Conservation (phyloP, 2,113 vertebrate genomes). For the Cariama cristata region DNA sequence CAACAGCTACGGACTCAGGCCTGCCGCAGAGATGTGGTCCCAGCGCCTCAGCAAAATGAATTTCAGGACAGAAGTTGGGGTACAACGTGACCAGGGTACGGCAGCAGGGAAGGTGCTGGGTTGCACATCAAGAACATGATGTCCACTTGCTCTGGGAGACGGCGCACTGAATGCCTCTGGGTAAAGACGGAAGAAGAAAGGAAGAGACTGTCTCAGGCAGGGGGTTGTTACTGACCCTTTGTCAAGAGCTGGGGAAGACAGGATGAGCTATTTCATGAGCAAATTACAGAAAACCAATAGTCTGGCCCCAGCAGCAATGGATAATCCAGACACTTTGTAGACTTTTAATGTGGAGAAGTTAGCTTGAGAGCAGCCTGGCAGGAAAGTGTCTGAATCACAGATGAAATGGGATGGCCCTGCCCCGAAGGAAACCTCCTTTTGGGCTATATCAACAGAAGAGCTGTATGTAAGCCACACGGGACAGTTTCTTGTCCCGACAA, state of each 20-base stretch:
- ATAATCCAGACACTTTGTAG: not conserved
- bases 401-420: not conserved
- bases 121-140: not conserved
- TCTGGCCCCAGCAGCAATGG: not conserved
- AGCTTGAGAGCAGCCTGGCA: not conserved
- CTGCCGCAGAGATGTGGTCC: not conserved
- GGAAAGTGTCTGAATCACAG: not conserved
- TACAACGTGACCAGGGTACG: accelerated
- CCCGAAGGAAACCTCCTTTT: not conserved
- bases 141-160: not conserved
- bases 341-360: not conserved
- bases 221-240: not conserved
- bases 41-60: not conserved
- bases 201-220: not conserved
- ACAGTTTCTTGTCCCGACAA: not conserved
- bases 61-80: not conserved
- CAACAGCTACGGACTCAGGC: not conserved
- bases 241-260: not conserved
- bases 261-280: not conserved
- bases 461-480: not conserved
- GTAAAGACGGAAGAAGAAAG: not conserved
- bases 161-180: too few species aligned
- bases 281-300: not conserved
- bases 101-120: not conserved
- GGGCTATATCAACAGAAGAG: not conserved